Conservation (phyloP, 2,888 invertebrate species). For the Morinoia aosen region DNA sequence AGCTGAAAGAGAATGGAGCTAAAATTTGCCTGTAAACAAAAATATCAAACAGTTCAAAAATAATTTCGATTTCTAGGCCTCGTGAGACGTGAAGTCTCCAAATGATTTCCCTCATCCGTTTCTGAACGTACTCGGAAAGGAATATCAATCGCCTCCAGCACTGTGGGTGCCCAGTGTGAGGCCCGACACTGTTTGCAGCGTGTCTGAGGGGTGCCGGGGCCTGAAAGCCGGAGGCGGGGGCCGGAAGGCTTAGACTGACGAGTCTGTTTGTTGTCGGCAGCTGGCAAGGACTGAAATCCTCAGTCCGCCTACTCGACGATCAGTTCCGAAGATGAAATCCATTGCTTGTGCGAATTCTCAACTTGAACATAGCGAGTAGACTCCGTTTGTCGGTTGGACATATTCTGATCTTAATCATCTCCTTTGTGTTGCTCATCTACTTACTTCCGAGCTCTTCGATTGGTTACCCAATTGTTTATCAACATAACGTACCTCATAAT, state of each 20-base stretch:
- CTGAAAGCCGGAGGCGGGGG: not conserved
- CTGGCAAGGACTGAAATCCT: not conserved
- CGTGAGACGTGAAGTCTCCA: not conserved
- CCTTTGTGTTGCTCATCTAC: too few species aligned
- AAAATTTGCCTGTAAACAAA: too few species aligned
- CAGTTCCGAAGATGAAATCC: not conserved
- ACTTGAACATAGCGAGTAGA: not conserved
- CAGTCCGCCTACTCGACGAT: not conserved
- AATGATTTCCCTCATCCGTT: not conserved
- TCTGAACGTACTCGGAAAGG: not conserved
- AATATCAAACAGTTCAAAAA: too few species aligned
- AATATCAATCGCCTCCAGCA: not conserved
- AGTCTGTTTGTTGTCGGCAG: constrained; percentile 1
- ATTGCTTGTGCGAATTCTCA: not conserved
- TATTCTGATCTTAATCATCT: not conserved
- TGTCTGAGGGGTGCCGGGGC: not conserved
- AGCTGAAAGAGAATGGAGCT: too few species aligned
- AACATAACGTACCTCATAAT: too few species aligned
- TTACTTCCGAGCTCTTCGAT: too few species aligned
- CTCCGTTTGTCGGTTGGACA: not conserved
- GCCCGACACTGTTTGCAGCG: not conserved
- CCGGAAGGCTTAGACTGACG: not conserved
- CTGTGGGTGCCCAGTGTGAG: not conserved
- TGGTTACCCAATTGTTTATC: too few species aligned
- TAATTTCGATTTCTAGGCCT: not conserved